A percentile compares a stretch with the other conserved stretches of the same genome.
These are phyloP conservation scores for Gila robusta DNA, from an alignment of 2,797 vertebrate genomes.

Conservation along the genomic window DNA sequence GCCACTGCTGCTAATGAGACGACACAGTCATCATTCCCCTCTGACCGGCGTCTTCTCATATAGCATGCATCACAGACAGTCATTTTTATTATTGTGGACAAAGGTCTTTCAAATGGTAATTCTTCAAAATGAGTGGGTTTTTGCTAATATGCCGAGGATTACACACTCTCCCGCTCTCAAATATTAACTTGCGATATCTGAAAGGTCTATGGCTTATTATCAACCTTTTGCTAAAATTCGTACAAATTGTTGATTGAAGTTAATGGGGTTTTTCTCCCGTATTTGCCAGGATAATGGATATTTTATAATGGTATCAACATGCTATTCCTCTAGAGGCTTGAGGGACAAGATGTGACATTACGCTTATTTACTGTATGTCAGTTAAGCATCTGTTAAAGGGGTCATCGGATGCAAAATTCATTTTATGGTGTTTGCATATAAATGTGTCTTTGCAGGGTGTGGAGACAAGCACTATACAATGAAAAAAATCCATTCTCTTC, in stretches of 20 bases:
- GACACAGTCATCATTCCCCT: conserved; percentile 52
- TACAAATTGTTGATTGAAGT: background rate
- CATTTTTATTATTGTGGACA: conserved; percentile 45
- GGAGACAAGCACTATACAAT: too few species aligned
- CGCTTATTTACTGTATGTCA: conserved; percentile 10
- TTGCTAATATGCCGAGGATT: conserved; percentile 37
- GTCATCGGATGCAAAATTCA: too few species aligned
- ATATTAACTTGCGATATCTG: conserved; percentile 13
- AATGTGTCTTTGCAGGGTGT: too few species aligned
- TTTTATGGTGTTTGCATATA: too few species aligned
- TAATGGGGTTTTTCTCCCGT: background rate
- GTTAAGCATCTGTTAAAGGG: background rate
- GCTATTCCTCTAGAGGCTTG: background rate
- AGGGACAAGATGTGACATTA: background rate
- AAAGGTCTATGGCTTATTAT: conserved; percentile 31
- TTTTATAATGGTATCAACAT: background rate
- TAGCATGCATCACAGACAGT: conserved; percentile 42
- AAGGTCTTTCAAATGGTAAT: conserved; percentile 39
- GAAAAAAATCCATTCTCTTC: too few species aligned
- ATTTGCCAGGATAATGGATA: background rate
- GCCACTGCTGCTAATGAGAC: conserved; percentile 55
- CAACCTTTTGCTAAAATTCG: conserved; percentile 13
- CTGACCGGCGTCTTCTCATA: conserved; percentile 51
- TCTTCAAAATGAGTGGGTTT: conserved; percentile 42
- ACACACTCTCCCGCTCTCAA: background rate